phyloP scores from a whole-genome alignment of 2,797 vertebrate genomes.

The Peromyscus eremicus region DNA sequence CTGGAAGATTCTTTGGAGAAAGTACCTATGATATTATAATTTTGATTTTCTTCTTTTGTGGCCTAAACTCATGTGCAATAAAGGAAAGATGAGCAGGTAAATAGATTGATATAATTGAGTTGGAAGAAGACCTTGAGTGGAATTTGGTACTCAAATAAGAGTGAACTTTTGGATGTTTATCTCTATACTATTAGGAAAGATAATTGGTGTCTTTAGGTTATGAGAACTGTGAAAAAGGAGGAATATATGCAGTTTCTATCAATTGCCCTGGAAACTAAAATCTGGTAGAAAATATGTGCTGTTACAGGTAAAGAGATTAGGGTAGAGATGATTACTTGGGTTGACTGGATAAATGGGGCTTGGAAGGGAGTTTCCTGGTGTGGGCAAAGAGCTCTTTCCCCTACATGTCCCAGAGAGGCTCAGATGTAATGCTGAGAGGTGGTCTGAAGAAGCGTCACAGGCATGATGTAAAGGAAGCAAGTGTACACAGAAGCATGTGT shows the following conservation, averaged over 20 bases:
- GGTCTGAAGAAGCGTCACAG: background rate
- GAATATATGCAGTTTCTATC: background rate
- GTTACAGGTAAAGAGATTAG: background rate
- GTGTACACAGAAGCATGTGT: background rate
- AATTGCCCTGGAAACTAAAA: constrained; percentile 9
- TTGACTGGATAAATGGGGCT: background rate
- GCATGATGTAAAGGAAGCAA: background rate
- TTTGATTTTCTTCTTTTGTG: background rate
- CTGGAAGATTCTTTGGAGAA: background rate
- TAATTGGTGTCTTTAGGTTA: background rate
- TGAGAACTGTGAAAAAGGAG: background rate
- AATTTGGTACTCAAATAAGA: background rate
- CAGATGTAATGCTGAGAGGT: background rate
- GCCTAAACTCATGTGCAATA: background rate
- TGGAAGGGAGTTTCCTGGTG: rapidly evolving
- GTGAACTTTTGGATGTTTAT: background rate
- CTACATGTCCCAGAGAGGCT: background rate
- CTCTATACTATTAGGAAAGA: background rate
- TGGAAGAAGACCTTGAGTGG: background rate
- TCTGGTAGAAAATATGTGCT: background rate
- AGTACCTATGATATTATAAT: background rate
- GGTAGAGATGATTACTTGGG: no score
- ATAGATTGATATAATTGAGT: background rate
- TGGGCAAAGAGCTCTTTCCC: background rate
- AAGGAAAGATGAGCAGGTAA: background rate